Conservation (phyloP, 1,140 invertebrate species). For the Ceratina calcarata region DNA sequence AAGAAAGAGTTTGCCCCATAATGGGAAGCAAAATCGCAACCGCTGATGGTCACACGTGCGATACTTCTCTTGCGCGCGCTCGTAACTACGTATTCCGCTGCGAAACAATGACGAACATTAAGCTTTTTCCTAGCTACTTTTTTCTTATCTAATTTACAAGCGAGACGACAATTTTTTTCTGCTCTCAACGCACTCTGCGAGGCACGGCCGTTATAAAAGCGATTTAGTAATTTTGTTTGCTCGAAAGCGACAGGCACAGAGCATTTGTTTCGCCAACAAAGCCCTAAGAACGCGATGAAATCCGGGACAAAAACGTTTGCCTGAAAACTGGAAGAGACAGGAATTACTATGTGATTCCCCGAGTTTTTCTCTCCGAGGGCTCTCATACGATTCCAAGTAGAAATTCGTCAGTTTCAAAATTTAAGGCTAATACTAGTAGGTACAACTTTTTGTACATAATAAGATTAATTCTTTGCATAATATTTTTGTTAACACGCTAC, state of each 20-base stretch:
- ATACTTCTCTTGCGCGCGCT: constrained; percentile 11
- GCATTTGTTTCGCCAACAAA: constrained; percentile 8
- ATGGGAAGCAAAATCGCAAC: constrained; percentile 27
- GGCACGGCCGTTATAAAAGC: neutral
- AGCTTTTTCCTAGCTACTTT: constrained; percentile 12
- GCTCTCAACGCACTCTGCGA: neutral
- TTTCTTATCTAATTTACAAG: neutral
- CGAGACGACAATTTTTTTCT: neutral
- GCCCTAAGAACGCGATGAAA: neutral
- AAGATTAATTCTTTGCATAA: no score
- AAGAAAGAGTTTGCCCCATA: neutral
- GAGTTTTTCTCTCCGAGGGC: no score
- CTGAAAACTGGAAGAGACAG: neutral
- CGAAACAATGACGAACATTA: constrained; percentile 2
- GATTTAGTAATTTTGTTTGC: constrained; percentile 25
- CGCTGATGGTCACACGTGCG: constrained; percentile 38
- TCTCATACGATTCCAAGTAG: no score
- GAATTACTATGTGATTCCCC: neutral
- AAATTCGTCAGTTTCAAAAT: no score
- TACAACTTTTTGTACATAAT: no score
- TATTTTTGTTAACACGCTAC: no score
- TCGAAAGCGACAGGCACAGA: constrained; percentile 1
- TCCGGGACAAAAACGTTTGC: constrained; percentile 12
- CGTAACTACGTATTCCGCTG: neutral
- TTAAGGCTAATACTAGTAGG: no score